Base-by-base conservation (phyloP, 2,113 vertebrate genomes). In the Pseudorasbora parva region DNA sequence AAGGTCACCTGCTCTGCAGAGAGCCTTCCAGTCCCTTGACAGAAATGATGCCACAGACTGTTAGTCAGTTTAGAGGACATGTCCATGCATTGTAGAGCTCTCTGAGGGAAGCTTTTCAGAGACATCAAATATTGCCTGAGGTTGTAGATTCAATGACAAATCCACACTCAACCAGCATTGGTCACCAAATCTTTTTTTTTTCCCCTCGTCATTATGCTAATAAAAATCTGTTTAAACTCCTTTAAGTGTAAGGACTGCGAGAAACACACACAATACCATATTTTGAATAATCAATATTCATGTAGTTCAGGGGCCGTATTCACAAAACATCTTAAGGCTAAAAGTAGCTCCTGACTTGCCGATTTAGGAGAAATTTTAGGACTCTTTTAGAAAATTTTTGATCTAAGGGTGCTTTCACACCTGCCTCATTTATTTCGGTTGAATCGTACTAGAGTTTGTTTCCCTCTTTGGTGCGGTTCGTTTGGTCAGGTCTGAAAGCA, bases 1-100 rank as follows among this genome's bases (percentile, higher is more conserved):
- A 79, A 85, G 78, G 78, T 85, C 71, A 45, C 21, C 47, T 8
- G 21, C 25, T 74, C 84, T 81, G 84, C 84, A 56, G 45, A 72
- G 66, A 60, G 25, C 27, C 11, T 21, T 5, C 10, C 25, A 51
- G 45, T 56, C 68, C 69, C 78, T 19, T 8, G 71, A 51, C 57
- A 60, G 27, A 72, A 19, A 56, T n/a, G 2, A 45, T 23, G 81
- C 19, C 68, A 60, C 54, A 56, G 51, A 54, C 54, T 82, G 33
- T 59, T 82, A 73, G 15, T 47, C 69, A 82, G 81, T 45, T 25
- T 60, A 71, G 68, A 82, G 51, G 66, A 79, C 54, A 15, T 11
- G 11, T 30, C 49, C 21, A 5, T 54, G 43, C 33, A 76, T 62
- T 54, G 7, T 21, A 33, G 11, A 49, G 78, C 33, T 64, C 47